These are phyloP conservation scores for Microctenopoma stevenorrisi DNA, from an alignment of 2,797 vertebrate genomes.

Conservation along the genomic window DNA sequence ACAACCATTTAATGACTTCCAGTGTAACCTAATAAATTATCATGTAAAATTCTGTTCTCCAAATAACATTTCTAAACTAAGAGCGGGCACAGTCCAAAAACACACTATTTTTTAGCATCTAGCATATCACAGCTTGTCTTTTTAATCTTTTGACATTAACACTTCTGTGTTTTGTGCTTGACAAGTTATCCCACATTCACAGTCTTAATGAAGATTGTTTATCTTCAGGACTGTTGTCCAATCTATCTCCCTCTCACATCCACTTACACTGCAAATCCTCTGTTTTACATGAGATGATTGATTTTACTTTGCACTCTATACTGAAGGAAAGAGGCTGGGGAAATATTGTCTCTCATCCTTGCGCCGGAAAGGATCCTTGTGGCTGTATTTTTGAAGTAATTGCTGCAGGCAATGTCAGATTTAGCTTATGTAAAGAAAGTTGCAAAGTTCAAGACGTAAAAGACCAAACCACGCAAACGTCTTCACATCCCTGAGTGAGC, in stretches of 20 bases:
- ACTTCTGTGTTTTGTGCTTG: neutral
- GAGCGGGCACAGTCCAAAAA: neutral
- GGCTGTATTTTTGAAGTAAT: neutral
- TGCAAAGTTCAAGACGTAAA: constrained; percentile 6
- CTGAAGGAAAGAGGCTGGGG: constrained; percentile 7
- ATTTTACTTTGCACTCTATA: constrained; percentile 29
- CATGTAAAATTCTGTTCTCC: neutral
- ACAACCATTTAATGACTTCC: neutral
- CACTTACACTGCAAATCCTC: neutral
- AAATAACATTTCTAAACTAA: neutral
- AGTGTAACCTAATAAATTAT: neutral
- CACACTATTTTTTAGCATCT: constrained; percentile 1
- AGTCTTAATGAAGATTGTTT: neutral
- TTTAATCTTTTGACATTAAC: neutral
- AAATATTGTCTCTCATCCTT: constrained; percentile 1
- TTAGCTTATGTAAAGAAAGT: neutral
- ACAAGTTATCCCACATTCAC: neutral
- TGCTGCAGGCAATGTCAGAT: constrained; percentile 22
- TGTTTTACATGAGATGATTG: constrained; percentile 18
- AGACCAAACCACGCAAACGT: neutral
- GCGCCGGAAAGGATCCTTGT: constrained; percentile 1
- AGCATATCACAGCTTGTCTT: neutral
- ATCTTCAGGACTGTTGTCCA: neutral
- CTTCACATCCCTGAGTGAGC: neutral
- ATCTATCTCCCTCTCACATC: constrained; percentile 3